A percentile compares a stretch with the other conserved stretches of the same genome.
Evolutionary conservation across 2,888 invertebrate species (phyloP).

Genomic region (Amphipyra tragopoginis): DNA sequence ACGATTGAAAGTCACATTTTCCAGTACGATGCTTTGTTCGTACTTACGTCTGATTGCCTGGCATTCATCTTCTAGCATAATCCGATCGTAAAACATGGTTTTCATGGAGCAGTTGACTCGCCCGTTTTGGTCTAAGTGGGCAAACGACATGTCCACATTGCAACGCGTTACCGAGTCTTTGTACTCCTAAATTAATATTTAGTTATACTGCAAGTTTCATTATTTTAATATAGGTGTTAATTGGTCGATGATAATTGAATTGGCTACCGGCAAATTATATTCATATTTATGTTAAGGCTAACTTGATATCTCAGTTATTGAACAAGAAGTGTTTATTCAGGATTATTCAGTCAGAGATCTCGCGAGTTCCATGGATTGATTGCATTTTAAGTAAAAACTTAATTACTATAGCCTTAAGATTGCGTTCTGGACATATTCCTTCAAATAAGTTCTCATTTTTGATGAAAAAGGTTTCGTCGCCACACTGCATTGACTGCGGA

Average conservation of each 20-base stretch:
- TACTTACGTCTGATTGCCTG: slow-evolving; percentile 82
- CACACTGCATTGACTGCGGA: no score
- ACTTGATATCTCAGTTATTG: background rate
- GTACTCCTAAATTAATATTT: slow-evolving; percentile 25
- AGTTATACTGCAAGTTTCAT: slow-evolving; percentile 23
- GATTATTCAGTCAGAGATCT: no score
- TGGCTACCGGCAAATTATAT: background rate
- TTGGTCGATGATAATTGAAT: slow-evolving; percentile 15
- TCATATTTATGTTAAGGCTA: slow-evolving; percentile 2
- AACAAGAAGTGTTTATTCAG: no score
- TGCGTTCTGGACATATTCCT: no score
- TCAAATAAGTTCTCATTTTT: no score
- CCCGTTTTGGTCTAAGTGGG: slow-evolving; percentile 58
- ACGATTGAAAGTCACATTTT: slow-evolving; percentile 87
- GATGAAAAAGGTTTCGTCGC: no score
- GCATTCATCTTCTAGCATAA: slow-evolving; percentile 85
- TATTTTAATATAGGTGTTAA: slow-evolving; percentile 30
- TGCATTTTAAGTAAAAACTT: no score
- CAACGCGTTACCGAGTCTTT: slow-evolving; percentile 47
- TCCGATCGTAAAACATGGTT: slow-evolving; percentile 82
- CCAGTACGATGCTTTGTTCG: slow-evolving; percentile 85
- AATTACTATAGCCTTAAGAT: no score
- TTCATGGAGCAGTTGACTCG: slow-evolving; percentile 72
- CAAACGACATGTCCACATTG: slow-evolving; percentile 39
- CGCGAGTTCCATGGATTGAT: no score